Conservation (phyloP, 2,113 vertebrate species). For the Artemisiospiza belli region DNA sequence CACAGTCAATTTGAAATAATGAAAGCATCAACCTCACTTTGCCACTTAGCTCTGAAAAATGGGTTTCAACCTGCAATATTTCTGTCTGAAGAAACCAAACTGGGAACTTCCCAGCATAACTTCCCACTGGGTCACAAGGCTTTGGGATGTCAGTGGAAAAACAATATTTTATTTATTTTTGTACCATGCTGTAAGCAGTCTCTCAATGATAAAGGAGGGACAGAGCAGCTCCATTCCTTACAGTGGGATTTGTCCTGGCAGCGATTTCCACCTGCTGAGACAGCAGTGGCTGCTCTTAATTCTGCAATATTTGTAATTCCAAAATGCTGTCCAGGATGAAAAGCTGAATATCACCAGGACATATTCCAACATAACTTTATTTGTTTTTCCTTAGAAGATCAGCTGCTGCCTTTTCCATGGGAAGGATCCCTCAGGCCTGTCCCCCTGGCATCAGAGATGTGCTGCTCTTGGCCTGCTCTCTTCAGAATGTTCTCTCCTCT, state of each 20-base stretch:
- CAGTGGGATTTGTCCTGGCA: not conserved
- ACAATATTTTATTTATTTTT: rapidly evolving
- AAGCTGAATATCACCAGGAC: not conserved
- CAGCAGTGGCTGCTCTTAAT: not conserved
- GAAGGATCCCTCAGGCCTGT: not conserved
- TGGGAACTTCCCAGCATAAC: not conserved
- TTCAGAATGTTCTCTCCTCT: not conserved
- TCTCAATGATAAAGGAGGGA: no score
- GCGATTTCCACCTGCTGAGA: not conserved
- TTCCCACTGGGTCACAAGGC: not conserved
- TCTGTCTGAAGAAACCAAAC: not conserved
- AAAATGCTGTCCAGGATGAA: not conserved
- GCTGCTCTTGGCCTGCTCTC: not conserved
- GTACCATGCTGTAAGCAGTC: not conserved
- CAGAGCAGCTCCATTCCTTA: not conserved
- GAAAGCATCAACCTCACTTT: not conserved
- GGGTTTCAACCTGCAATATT: not conserved
- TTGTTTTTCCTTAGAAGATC: slow-evolving; percentile 22
- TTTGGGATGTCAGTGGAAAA: not conserved
- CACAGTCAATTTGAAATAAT: not conserved
- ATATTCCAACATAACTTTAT: not conserved
- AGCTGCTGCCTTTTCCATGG: slow-evolving; percentile 26
- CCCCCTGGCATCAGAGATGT: not conserved
- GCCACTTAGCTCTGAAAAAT: not conserved
- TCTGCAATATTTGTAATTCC: not conserved